These are phyloP conservation scores for Rhingia campestris DNA, from an alignment of 2,888 invertebrate genomes.

Conservation along the genomic window DNA sequence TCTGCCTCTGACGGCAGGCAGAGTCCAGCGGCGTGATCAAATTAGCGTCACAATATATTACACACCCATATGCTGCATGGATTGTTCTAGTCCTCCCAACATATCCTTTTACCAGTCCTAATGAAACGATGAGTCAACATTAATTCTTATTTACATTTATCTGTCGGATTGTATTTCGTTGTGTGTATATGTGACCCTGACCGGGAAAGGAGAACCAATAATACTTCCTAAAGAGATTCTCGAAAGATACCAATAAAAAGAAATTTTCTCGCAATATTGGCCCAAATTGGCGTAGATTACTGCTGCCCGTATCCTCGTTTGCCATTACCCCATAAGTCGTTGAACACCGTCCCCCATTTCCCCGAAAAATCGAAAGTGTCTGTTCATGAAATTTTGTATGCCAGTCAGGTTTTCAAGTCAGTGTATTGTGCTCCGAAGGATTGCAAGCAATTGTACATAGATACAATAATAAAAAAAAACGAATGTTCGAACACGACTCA, in stretches of 20 bases:
- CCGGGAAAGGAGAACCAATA: conserved; percentile 40
- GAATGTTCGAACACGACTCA: no score
- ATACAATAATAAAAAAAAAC: background rate
- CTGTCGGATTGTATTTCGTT: conserved; percentile 32
- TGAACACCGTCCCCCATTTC: no score
- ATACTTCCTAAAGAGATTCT: conserved; percentile 41
- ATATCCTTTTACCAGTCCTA: conserved; percentile 13
- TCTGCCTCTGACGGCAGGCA: background rate
- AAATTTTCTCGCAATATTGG: conserved; percentile 57
- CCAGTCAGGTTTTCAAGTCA: conserved; percentile 38
- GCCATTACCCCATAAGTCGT: background rate
- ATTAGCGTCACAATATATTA: conserved; percentile 67
- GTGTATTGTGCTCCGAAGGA: conserved; percentile 22
- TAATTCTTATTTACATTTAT: conserved; percentile 65
- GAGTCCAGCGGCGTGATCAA: conserved; percentile 45
- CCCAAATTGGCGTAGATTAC: conserved; percentile 62
- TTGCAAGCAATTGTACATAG: background rate
- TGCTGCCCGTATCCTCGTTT: conserved; percentile 1
- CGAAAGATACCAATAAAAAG: conserved; percentile 56
- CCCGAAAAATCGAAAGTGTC: background rate
- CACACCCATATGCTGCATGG: conserved; percentile 14
- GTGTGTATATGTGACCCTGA: conserved; percentile 23
- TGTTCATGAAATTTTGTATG: conserved; percentile 39
- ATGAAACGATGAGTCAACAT: conserved; percentile 67
- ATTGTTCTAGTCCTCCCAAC: conserved; percentile 7